Evolutionary conservation across 2,113 vertebrate genomes (phyloP).

Genomic region (Sinocyclocheilus anophthalmus): DNA sequence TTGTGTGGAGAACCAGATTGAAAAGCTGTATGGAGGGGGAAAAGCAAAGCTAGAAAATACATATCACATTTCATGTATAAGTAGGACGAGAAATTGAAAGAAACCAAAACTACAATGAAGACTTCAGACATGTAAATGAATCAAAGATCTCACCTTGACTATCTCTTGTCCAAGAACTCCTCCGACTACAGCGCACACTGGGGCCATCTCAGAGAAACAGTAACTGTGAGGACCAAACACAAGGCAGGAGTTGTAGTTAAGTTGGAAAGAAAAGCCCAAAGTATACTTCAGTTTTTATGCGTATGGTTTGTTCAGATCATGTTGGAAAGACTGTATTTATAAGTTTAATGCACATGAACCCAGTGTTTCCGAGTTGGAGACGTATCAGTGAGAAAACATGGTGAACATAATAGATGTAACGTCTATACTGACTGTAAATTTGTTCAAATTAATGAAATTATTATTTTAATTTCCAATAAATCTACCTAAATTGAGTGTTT

Average conservation of each 20-base stretch:
- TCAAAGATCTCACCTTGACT: slow-evolving; percentile 83
- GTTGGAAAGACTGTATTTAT: too few relatives aligned
- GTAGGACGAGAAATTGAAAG: neutral
- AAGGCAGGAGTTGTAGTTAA: neutral
- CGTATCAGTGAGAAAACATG: neutral
- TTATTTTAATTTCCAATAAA: too few relatives aligned
- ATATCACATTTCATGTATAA: neutral
- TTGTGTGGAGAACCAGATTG: neutral
- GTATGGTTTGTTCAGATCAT: neutral
- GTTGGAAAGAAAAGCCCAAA: neutral
- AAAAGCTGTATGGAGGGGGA: neutral
- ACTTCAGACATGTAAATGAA: neutral
- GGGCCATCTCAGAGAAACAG: slow-evolving; percentile 91
- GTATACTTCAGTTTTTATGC: neutral
- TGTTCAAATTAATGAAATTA: too few relatives aligned
- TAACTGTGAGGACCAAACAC: slow-evolving; percentile 68
- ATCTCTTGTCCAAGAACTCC: slow-evolving; percentile 92
- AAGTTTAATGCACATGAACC: too few relatives aligned
- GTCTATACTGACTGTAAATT: too few relatives aligned
- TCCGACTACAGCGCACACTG: slow-evolving; percentile 90
- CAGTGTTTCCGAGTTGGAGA: neutral
- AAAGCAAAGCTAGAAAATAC: neutral
- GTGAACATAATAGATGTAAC: neutral
- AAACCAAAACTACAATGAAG: neutral
- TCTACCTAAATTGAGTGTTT: too few relatives aligned